A percentile compares a stretch with the other conserved stretches of the same genome.
These are phyloP conservation scores for Ammospiza nelsoni DNA, from an alignment of 2,113 vertebrate species.

Conservation along the genomic window DNA sequence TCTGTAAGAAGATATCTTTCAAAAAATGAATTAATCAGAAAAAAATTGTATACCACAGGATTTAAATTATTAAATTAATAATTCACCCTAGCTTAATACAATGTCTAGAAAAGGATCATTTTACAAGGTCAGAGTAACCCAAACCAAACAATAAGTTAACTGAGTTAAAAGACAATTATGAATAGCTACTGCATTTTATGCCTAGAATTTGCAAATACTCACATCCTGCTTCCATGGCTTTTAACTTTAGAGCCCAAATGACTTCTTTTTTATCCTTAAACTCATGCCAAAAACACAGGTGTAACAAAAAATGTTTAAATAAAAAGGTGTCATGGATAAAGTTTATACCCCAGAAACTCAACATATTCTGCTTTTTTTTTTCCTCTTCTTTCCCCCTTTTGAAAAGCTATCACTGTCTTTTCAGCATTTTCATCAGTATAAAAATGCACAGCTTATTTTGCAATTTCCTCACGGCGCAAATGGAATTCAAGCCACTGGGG, in stretches of 20 bases:
- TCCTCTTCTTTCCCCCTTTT: not conserved
- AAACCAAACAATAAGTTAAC: not conserved
- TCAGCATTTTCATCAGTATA: slow-evolving; percentile 27
- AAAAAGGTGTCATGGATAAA: not conserved
- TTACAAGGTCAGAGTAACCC: slow-evolving; percentile 49
- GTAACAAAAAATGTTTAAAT: not conserved
- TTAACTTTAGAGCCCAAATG: not conserved
- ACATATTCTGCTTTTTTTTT: not conserved
- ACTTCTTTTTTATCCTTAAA: slow-evolving; percentile 4
- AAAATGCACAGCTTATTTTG: slow-evolving; percentile 35
- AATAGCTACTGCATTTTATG: slow-evolving; percentile 1
- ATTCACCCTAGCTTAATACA: not conserved
- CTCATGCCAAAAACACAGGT: not conserved
- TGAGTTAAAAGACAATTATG: slow-evolving; percentile 34
- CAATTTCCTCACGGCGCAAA: not conserved
- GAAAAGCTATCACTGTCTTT: not conserved
- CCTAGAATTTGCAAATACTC: not conserved
- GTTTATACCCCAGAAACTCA: not conserved
- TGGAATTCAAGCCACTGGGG: slow-evolving; percentile 8
- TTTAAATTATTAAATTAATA: not conserved
- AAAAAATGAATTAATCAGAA: not conserved
- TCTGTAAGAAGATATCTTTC: not conserved
- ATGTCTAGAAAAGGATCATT: slow-evolving; percentile 14
- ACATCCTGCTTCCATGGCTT: not conserved
- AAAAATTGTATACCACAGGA: not conserved